These are phyloP conservation scores for Temnothorax unifasciatus DNA, from an alignment of 2,888 invertebrate species.

Conservation along the genomic window DNA sequence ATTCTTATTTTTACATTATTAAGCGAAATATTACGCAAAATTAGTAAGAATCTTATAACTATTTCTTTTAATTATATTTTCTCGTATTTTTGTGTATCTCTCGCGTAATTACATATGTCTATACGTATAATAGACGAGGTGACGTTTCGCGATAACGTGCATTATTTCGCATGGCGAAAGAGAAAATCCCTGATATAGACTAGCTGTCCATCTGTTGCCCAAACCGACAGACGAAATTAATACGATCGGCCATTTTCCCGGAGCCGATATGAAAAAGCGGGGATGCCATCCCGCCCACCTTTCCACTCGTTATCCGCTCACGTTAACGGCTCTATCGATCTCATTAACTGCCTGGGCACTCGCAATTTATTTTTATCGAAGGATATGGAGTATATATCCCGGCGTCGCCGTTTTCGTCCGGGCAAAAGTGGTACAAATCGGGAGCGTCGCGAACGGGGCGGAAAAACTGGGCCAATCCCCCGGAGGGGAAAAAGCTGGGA, in stretches of 20 bases:
- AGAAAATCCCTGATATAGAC: slow-evolving; percentile 28
- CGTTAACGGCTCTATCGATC: slow-evolving; percentile 56
- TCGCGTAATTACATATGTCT: neutral
- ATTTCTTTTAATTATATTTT: neutral
- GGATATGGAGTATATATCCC: slow-evolving; percentile 40
- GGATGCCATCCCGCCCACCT: neutral
- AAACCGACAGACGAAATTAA: slow-evolving; percentile 46
- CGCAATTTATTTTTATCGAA: slow-evolving; percentile 52
- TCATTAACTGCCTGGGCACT: slow-evolving; percentile 58
- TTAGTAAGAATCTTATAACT: neutral
- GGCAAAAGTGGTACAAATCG: slow-evolving; percentile 61
- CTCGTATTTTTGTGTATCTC: neutral
- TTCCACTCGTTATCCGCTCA: slow-evolving; percentile 5
- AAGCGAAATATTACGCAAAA: neutral
- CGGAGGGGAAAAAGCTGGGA: slow-evolving; percentile 17
- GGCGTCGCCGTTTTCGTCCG: slow-evolving; percentile 38
- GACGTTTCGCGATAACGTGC: neutral
- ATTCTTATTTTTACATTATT: neutral
- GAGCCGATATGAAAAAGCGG: slow-evolving; percentile 36
- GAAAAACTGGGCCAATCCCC: slow-evolving; percentile 59
- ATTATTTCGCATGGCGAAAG: slow-evolving; percentile 37
- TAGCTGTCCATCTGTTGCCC: slow-evolving; percentile 31
- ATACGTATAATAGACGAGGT: neutral
- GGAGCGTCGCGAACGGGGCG: slow-evolving; percentile 34
- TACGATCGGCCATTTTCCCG: slow-evolving; percentile 30